A percentile compares a stretch with the other conserved stretches of the same genome.
phyloP scores from a whole-genome alignment of 1,140 invertebrate genomes.

The Plectrocnemia conspersa region DNA sequence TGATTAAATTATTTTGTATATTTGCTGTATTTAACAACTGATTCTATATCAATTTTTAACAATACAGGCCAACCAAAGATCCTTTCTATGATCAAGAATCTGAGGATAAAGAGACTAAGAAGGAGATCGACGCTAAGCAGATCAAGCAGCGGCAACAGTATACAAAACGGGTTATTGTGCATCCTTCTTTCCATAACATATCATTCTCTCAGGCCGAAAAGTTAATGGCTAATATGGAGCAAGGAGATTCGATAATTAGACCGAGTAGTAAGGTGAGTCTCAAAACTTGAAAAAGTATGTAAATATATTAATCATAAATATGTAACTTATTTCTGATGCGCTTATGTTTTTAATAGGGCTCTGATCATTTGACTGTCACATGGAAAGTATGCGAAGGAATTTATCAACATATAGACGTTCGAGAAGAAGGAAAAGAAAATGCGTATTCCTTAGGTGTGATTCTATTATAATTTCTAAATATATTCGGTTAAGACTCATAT shows the following conservation, averaged over 20 bases:
- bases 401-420: constrained; percentile 93
- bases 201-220: constrained; percentile 90
- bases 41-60: constrained; percentile 1
- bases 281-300: neutral
- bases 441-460: constrained; percentile 87
- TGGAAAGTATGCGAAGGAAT: constrained; percentile 97
- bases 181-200: constrained; percentile 97
- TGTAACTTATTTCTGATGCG: constrained; percentile 19
- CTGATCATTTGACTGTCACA: constrained; percentile 93
- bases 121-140: constrained; percentile 78
- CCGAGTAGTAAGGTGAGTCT: constrained; percentile 82
- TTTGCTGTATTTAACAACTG: neutral
- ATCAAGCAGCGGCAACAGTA: constrained; percentile 74
- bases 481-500: too few relatives aligned
- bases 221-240: constrained; percentile 85
- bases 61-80: constrained; percentile 74
- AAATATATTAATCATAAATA: constrained; percentile 6
- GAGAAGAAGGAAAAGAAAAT: constrained; percentile 96
- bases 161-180: constrained; percentile 94
- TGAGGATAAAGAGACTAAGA: constrained; percentile 75
- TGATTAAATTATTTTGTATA: constrained; percentile 37
- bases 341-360: constrained; percentile 55
- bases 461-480: constrained; percentile 30
- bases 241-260: constrained; percentile 93
- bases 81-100: constrained; percentile 86